phyloP scores from a whole-genome alignment of 2,888 invertebrate genomes.

The Diloba caeruleocephala region DNA sequence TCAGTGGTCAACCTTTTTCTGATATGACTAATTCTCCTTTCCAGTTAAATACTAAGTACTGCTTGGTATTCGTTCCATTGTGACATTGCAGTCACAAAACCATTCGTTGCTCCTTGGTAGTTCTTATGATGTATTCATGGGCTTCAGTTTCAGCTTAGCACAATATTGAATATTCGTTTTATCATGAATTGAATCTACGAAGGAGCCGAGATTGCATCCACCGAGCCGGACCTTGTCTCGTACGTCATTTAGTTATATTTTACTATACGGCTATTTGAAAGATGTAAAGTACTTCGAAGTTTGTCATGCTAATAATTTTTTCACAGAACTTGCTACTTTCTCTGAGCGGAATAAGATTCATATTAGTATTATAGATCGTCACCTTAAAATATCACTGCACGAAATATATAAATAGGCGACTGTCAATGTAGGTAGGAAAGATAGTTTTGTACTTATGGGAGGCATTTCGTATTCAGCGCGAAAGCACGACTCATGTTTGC shows the following conservation, averaged over 20 bases:
- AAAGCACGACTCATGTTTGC: conserved; percentile 22
- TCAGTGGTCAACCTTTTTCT: too few relatives aligned
- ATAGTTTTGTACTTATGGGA: conserved; percentile 41
- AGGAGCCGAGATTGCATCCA: conserved; percentile 61
- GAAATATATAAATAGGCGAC: conserved; percentile 39
- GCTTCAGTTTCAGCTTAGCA: conserved; percentile 8
- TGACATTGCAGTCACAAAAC: not conserved
- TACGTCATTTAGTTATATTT: conserved; percentile 73
- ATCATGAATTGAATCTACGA: conserved; percentile 59
- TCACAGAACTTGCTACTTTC: conserved; percentile 9
- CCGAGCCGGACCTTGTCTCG: conserved; percentile 53
- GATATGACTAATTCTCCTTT: too few relatives aligned
- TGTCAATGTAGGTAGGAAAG: conserved; percentile 35
- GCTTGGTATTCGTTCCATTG: conserved; percentile 2
- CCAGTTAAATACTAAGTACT: not conserved
- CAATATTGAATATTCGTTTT: conserved; percentile 52
- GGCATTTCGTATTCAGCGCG: conserved; percentile 38
- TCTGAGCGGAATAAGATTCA: not conserved
- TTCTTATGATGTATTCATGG: conserved; percentile 3
- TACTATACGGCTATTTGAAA: conserved; percentile 66
- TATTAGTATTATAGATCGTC: not conserved
- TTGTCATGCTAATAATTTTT: conserved; percentile 4
- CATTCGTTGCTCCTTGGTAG: not conserved
- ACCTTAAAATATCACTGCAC: conserved; percentile 17
- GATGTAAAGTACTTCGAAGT: conserved; percentile 49